These are phyloP conservation scores for Ethmia dodecea DNA, from an alignment of 2,888 invertebrate species.

Conservation along the genomic window DNA sequence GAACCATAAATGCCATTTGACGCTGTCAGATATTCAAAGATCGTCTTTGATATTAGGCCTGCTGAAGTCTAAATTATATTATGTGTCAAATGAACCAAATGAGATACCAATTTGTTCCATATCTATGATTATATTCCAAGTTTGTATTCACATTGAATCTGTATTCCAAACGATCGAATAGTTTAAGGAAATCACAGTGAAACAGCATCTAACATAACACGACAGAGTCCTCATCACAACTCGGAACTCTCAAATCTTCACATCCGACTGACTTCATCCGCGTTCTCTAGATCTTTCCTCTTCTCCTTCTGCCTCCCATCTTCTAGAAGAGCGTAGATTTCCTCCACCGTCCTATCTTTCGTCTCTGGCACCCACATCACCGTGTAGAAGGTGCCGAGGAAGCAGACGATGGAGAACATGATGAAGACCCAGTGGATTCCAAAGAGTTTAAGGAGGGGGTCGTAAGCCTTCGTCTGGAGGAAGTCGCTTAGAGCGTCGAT, in stretches of 20 bases:
- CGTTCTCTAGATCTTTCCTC: constrained; percentile 32
- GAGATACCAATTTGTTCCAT: too few relatives aligned
- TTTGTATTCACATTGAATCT: too few relatives aligned
- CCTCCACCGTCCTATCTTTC: constrained; percentile 56
- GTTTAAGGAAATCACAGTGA: too few relatives aligned
- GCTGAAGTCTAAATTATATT: too few relatives aligned
- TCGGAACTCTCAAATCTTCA: constrained; percentile 27
- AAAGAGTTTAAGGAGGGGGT: constrained; percentile 58
- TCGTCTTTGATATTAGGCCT: too few relatives aligned
- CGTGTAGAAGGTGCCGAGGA: constrained; percentile 61
- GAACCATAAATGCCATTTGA: too few relatives aligned
- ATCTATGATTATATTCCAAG: too few relatives aligned
- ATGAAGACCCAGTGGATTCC: constrained; percentile 73
- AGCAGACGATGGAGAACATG: constrained; percentile 61
- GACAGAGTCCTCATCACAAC: too few relatives aligned
- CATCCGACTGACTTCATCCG: constrained; percentile 53
- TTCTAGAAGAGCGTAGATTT: constrained; percentile 59
- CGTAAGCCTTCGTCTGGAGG: constrained; percentile 66
- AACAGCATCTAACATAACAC: too few relatives aligned
- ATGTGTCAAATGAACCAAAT: too few relatives aligned
- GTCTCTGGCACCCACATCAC: constrained; percentile 68
- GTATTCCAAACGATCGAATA: too few relatives aligned
- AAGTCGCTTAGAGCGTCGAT: constrained; percentile 65
- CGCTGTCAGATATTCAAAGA: too few relatives aligned
- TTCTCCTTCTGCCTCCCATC: constrained; percentile 56